Percentiles rank a stretch among this genome's conserved stretches.
Evolutionary conservation across 1,140 invertebrate genomes (phyloP).

Genomic region (Orchestia grillus): DNA sequence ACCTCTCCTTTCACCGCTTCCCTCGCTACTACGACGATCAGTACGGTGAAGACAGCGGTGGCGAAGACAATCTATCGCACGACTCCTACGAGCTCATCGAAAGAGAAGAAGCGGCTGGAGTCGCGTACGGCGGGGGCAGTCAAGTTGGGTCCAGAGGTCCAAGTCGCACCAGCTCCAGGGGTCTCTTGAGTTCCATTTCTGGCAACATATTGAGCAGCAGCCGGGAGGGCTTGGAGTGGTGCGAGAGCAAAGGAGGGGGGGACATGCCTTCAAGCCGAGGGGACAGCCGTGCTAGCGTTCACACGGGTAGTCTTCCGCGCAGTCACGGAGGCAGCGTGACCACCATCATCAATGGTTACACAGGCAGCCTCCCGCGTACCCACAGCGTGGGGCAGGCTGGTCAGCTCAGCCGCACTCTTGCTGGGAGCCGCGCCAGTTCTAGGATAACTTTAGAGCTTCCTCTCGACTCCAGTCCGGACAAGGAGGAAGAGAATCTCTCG

Average conservation of each 20-base stretch:
- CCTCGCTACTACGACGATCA: conserved; percentile 62
- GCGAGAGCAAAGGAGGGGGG: conserved; percentile 63
- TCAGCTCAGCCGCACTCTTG: conserved; percentile 63
- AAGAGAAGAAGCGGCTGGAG: conserved; percentile 61
- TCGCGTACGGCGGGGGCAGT: conserved; percentile 44
- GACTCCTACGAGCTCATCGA: conserved; percentile 90
- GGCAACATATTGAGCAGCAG: conserved; percentile 58
- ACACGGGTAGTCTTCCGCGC: conserved; percentile 67
- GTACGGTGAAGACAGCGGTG: conserved; percentile 70
- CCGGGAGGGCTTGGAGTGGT: conserved; percentile 64
- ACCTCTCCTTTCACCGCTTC: conserved; percentile 26
- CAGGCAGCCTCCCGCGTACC: conserved; percentile 66
- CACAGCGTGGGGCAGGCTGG: conserved; percentile 63
- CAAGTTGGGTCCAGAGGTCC: conserved; percentile 60
- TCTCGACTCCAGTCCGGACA: conserved; percentile 60
- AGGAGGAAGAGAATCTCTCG: conserved; percentile 64
- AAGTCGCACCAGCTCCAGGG: conserved; percentile 61
- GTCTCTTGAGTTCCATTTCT: conserved; percentile 59
- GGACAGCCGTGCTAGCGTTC: conserved; percentile 54
- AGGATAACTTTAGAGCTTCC: conserved; percentile 66
- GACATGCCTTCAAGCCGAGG: conserved; percentile 57
- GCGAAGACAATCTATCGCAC: conserved; percentile 85
- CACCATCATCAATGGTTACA: conserved; percentile 64
- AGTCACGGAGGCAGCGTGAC: conserved; percentile 64
- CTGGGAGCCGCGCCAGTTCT: conserved; percentile 66